These are phyloP conservation scores for Prolemur simus DNA, from an alignment of 2,113 vertebrate species.

Conservation along the genomic window DNA sequence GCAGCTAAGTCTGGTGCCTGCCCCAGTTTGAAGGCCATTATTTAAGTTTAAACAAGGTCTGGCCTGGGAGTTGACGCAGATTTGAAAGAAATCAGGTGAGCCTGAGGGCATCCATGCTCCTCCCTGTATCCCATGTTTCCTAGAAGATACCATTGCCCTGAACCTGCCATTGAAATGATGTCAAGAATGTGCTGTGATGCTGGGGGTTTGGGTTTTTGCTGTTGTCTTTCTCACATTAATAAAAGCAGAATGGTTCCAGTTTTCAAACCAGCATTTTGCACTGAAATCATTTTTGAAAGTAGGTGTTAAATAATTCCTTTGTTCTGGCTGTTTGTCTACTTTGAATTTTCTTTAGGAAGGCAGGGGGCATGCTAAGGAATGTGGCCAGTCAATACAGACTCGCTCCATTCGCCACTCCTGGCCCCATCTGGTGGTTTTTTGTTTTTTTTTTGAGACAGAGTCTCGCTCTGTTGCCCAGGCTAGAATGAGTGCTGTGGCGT, in stretches of 20 bases:
- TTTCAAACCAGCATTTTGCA: neutral
- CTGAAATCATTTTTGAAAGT: neutral
- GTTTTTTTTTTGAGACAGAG: too few relatives aligned
- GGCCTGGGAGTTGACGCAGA: neutral
- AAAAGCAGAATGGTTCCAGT: neutral
- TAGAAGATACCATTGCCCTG: neutral
- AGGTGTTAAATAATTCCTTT: neutral
- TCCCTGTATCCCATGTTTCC: neutral
- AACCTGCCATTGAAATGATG: neutral
- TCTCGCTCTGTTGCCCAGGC: too few relatives aligned
- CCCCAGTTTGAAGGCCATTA: neutral
- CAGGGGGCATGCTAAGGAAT: neutral
- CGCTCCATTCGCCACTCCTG: fast-evolving
- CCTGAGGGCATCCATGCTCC: too few relatives aligned
- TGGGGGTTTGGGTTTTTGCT: neutral
- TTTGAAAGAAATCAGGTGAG: neutral
- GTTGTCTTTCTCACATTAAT: neutral
- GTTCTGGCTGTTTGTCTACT: neutral
- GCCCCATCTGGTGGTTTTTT: neutral
- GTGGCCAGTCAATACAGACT: neutral
- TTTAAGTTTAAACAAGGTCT: too few relatives aligned
- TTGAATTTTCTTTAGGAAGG: neutral
- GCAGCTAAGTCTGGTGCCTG: neutral
- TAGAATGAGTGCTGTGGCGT: too few relatives aligned
- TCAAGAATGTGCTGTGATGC: neutral